phyloP scores from a whole-genome alignment of 2,113 vertebrate species.

The Laterallus jamaicensis region DNA sequence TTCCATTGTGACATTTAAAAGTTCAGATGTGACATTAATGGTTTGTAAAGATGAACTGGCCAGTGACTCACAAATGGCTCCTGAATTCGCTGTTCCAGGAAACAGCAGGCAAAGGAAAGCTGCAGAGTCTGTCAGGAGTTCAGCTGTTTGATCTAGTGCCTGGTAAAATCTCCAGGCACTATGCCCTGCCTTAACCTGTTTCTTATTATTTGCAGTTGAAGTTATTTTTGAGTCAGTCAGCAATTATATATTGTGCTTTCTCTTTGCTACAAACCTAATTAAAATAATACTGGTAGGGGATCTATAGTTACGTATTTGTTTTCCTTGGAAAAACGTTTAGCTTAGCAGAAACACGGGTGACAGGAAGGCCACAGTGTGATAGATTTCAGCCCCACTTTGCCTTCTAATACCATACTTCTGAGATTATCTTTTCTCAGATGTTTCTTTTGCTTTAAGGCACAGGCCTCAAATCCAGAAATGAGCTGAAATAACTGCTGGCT shows the following conservation, averaged over 20 bases:
- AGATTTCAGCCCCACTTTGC: not conserved
- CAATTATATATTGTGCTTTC: not conserved
- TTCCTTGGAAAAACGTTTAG: not conserved
- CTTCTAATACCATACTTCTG: not conserved
- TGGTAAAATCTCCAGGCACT: not conserved
- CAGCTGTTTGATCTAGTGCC: not conserved
- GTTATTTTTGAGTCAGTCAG: not conserved
- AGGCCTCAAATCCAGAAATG: not conserved
- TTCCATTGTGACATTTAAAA: conserved; percentile 1
- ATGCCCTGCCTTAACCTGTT: not conserved
- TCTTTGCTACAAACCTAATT: not conserved
- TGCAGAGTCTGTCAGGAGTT: not conserved
- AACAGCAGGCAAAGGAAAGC: not conserved
- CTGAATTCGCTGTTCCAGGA: not conserved
- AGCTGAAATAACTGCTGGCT: not conserved
- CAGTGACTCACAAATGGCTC: conserved; percentile 4
- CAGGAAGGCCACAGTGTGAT: not conserved
- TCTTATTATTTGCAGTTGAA: not conserved
- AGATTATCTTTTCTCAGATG: not conserved
- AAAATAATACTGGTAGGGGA: not conserved
- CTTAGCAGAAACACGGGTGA: not conserved
- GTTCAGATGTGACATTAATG: not conserved
- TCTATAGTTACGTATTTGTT: not conserved
- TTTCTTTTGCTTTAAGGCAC: not conserved
- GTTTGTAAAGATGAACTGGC: not conserved